These are phyloP conservation scores for Macrophya annulata DNA, from an alignment of 2,888 invertebrate genomes.

Conservation along the genomic window DNA sequence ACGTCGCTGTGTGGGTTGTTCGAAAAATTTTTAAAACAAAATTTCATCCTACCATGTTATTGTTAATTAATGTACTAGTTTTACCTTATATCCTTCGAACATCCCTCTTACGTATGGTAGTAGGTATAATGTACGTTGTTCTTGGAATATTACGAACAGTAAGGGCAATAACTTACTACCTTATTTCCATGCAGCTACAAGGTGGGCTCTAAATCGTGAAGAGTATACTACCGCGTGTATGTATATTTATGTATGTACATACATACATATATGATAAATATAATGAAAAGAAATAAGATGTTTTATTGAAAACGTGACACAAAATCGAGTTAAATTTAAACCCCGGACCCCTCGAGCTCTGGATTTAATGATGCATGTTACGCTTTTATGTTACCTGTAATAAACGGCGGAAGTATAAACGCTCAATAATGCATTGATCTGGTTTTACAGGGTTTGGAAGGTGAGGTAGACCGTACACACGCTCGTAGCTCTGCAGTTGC, in stretches of 20 bases:
- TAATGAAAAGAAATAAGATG: not conserved
- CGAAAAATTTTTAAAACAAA: conserved; percentile 64
- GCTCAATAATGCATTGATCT: conserved; percentile 11
- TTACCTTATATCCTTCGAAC: conserved; percentile 63
- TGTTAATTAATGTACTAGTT: conserved; percentile 70
- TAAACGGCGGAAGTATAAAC: not conserved
- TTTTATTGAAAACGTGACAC: conserved; percentile 4
- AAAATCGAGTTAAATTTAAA: not conserved
- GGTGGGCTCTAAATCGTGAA: not conserved
- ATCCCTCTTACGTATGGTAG: conserved; percentile 5
- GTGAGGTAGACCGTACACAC: not conserved
- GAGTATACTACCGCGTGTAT: too few relatives aligned
- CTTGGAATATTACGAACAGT: conserved; percentile 7
- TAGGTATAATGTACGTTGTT: too few relatives aligned
- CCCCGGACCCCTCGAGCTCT: not conserved
- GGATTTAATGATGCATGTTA: conserved; percentile 4
- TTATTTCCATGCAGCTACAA: conserved; percentile 30
- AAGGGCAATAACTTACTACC: conserved; percentile 11
- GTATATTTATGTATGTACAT: not conserved
- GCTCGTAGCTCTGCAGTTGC: too few relatives aligned
- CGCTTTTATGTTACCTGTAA: not conserved
- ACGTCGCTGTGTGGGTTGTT: conserved; percentile 57
- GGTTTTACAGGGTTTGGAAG: conserved; percentile 22
- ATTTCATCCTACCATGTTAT: conserved; percentile 68
- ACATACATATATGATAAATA: not conserved